Evolutionary conservation across 2,888 invertebrate species (phyloP).

Genomic region (Clostera curtula): DNA sequence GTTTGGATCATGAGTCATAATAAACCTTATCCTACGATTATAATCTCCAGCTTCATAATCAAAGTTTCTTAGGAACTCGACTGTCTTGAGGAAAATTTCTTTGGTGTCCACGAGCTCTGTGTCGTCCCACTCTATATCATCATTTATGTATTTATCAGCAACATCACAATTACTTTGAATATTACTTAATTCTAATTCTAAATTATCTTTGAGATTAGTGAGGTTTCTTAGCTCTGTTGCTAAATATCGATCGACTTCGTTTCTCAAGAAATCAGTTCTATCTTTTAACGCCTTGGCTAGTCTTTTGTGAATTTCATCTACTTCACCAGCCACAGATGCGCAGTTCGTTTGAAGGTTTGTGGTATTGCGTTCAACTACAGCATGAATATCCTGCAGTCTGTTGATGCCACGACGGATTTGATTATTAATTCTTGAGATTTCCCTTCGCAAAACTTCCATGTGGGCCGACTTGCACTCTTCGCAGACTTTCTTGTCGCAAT

Average conservation of each 20-base stretch:
- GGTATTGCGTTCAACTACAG: constrained; percentile 91
- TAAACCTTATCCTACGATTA: constrained; percentile 87
- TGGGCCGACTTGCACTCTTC: constrained; percentile 97
- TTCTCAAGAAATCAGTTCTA: constrained; percentile 88
- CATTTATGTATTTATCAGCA: constrained; percentile 95
- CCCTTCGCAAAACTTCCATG: constrained; percentile 94
- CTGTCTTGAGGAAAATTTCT: constrained; percentile 95
- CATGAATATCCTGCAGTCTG: constrained; percentile 89
- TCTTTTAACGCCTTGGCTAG: constrained; percentile 92
- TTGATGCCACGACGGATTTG: constrained; percentile 92
- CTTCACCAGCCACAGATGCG: constrained; percentile 92
- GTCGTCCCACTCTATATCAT: constrained; percentile 93
- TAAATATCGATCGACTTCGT: constrained; percentile 94
- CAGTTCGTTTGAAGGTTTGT: constrained; percentile 92
- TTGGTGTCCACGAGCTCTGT: constrained; percentile 95
- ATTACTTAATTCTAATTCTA: constrained; percentile 95
- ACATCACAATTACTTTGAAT: constrained; percentile 97
- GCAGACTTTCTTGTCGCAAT: constrained; percentile 98
- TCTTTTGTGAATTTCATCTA: constrained; percentile 93
- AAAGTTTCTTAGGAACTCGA: constrained; percentile 95
- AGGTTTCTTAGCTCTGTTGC: constrained; percentile 90
- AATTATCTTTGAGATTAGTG: constrained; percentile 91
- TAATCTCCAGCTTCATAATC: constrained; percentile 95
- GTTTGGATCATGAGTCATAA: constrained; percentile 94
- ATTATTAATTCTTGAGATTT: constrained; percentile 91